Evolutionary conservation across 2,797 vertebrate genomes (phyloP).

Genomic region (Acrocephalus scirpaceus): DNA sequence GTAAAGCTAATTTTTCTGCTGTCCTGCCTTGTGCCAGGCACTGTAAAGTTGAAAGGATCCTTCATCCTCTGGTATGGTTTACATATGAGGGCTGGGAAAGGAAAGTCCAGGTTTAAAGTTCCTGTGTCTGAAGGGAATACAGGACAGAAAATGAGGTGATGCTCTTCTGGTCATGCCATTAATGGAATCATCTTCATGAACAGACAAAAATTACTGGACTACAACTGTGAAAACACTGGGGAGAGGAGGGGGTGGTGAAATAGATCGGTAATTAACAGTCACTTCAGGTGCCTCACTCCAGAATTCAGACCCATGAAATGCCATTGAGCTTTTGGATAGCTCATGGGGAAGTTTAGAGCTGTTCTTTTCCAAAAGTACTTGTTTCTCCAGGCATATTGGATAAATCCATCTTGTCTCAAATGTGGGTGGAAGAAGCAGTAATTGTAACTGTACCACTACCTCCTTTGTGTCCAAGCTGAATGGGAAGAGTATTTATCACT

Average conservation of each 20-base stretch:
- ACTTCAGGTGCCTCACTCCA: neutral
- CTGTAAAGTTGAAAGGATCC: neutral
- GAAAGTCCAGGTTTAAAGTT: neutral
- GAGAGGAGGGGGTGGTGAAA: neutral
- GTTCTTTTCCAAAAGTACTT: neutral
- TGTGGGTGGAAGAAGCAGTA: neutral
- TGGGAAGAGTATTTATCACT: neutral
- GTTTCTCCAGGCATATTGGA: neutral
- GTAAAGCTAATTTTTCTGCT: neutral
- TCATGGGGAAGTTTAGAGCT: neutral
- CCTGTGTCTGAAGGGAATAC: neutral
- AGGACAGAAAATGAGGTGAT: neutral
- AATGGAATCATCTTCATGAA: neutral
- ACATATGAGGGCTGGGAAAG: neutral
- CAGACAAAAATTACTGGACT: neutral
- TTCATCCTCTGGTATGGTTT: neutral
- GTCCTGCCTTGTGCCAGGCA: neutral
- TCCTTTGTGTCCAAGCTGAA: neutral
- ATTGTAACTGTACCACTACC: neutral
- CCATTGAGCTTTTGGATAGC: neutral
- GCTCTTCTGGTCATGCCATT: neutral
- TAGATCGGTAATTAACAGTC: neutral
- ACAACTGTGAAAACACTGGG: neutral
- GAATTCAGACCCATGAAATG: neutral
- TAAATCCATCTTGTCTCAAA: neutral